These are phyloP conservation scores for Grus americana DNA, from an alignment of 2,113 vertebrate species.

Conservation along the genomic window DNA sequence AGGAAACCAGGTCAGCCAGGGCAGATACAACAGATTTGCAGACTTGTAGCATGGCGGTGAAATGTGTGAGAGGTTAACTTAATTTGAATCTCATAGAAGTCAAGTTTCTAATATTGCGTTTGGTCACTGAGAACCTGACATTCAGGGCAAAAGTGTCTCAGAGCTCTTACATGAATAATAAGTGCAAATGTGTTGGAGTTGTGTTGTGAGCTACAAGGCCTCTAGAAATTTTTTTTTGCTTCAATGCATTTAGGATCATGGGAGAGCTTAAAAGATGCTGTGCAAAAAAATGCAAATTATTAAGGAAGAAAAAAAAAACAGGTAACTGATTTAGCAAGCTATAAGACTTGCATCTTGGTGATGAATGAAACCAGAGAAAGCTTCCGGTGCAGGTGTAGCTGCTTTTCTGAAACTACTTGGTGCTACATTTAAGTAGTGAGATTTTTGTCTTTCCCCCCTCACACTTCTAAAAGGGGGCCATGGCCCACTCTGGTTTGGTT, in stretches of 20 bases:
- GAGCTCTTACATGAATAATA: background rate
- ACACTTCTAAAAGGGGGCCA: background rate
- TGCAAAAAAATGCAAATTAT: background rate
- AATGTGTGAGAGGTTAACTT: background rate
- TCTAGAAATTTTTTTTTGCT: background rate
- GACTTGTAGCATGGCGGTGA: background rate
- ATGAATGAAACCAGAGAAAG: background rate
- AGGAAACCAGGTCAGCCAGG: background rate
- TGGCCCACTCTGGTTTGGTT: background rate
- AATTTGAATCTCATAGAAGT: background rate
- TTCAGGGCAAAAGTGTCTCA: background rate
- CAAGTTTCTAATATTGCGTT: background rate
- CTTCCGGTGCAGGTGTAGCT: background rate
- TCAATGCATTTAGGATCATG: background rate
- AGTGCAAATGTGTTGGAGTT: background rate
- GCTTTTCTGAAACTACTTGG: background rate
- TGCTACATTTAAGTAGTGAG: background rate
- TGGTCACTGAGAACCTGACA: background rate
- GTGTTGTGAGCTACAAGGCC: background rate
- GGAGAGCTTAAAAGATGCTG: background rate
- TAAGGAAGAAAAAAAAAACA: background rate
- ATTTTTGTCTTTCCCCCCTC: background rate
- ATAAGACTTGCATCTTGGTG: background rate
- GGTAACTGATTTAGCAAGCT: background rate
- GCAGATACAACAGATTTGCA: background rate